Evolutionary conservation across 2,888 invertebrate species (phyloP), one percentile per base, ranked within the genome.

Genomic region (Orthosia gothica): DNA sequence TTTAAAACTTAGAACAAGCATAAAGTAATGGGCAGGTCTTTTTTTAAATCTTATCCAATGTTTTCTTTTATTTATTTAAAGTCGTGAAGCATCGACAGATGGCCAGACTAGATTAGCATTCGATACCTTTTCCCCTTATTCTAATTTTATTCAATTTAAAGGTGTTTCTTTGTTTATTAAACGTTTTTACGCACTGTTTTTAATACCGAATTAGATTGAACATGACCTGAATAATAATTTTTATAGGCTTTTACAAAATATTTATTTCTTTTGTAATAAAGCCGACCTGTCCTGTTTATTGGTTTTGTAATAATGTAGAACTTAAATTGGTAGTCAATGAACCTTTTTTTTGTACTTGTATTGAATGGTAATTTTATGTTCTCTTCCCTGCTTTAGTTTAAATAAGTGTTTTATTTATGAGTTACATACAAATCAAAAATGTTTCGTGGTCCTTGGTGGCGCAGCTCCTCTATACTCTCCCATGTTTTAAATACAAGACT

Each of bases 91-190:
- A 40, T n/a, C 47, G 15, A 32, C 18, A 16, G n/a, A 55, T 69
- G 13, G 3, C 20, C 68, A 2, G 9, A 3, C 20, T 50, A 16
- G 0, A 45, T 81, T 71, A 71, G 49, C 54, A 79, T 75, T 82
- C 83, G 58, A 79, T 82, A 58, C 64, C 23, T 68, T 64, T 45
- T 59, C 23, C n/a, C 55, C 52, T 82, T 69, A 81, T 79, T 74
- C 68, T 66, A 82, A 82, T 69, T 81, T 75, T 45, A 82, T 79
- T 81, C 70, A 69, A 75, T 75, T 69, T 71, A 52, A 63, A 71
- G 70, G 70, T 79, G 81, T 79, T 55, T 66, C 62, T 59, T 71
- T 74, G 83, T 82, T 79, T 82, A 82, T 65, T 71, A 75, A 79
- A 82, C 71, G 83, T 57, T 75, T 80, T 49, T 16, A 66, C 49